These are phyloP conservation scores for Congeria kusceri DNA, from an alignment of 2,888 invertebrate genomes.

Conservation along the genomic window DNA sequence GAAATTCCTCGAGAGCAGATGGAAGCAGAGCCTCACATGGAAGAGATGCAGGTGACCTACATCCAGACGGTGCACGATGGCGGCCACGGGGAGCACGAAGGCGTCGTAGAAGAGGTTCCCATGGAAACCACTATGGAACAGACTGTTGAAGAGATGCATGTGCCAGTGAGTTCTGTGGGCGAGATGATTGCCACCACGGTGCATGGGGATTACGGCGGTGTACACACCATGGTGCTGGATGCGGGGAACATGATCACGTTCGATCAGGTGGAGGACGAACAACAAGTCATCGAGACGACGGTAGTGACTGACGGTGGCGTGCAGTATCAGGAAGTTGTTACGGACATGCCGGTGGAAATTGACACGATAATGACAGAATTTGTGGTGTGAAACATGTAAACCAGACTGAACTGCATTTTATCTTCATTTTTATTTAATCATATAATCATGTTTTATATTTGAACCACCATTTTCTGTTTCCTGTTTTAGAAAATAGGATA, in stretches of 20 bases:
- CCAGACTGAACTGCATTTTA: too few relatives aligned
- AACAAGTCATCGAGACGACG: neutral
- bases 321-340: constrained; percentile 12
- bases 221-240: too few relatives aligned
- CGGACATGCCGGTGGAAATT: constrained; percentile 32
- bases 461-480: too few relatives aligned
- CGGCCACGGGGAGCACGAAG: neutral
- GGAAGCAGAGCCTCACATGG: neutral
- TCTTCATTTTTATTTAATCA: too few relatives aligned
- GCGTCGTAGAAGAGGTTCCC: neutral
- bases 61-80: neutral
- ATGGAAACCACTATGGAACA: neutral
- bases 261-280: neutral
- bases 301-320: neutral
- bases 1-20: neutral
- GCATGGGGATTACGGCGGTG: too few relatives aligned
- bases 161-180: neutral
- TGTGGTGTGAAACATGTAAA: neutral
- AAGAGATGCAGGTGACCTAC: neutral
- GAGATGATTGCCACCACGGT: neutral
- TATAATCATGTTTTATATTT: too few relatives aligned
- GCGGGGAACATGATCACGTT: too few relatives aligned
- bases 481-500: too few relatives aligned
- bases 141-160: constrained; percentile 2
- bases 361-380: constrained; percentile 21